These are phyloP conservation scores for Ibidorhyncha struthersii DNA, from an alignment of 2,113 vertebrate genomes.

Conservation along the genomic window DNA sequence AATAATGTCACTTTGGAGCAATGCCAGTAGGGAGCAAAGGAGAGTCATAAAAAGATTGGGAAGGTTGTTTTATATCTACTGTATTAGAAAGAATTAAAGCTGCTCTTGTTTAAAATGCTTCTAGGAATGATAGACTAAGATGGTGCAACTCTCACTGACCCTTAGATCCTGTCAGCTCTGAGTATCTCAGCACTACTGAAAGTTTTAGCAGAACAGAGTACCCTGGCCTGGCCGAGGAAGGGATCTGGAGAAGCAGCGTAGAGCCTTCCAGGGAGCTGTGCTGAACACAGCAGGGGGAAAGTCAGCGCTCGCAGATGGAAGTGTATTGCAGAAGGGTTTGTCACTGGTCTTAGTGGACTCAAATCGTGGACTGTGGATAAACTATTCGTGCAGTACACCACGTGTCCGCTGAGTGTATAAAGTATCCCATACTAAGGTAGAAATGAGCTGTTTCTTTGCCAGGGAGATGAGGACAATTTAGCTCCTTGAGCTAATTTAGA, in stretches of 20 bases:
- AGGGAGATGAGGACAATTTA: constrained; percentile 62
- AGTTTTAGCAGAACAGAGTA: background rate
- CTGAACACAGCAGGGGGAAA: background rate
- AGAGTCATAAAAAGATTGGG: background rate
- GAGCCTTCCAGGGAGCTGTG: background rate
- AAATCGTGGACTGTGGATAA: background rate
- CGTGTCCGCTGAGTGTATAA: background rate
- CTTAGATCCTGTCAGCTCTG: background rate
- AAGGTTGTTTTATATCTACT: background rate
- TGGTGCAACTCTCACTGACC: background rate
- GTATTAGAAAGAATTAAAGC: background rate
- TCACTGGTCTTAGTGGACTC: background rate
- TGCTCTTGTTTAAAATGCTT: background rate
- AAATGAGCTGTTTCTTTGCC: constrained; percentile 37
- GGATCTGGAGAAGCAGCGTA: rapidly evolving
- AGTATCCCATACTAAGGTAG: background rate
- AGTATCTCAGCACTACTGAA: background rate
- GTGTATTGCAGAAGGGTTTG: background rate
- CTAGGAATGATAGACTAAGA: background rate
- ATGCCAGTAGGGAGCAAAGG: background rate
- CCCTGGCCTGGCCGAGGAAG: background rate
- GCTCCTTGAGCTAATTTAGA: constrained; percentile 67
- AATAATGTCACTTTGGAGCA: background rate
- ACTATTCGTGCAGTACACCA: rapidly evolving
- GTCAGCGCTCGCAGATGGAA: background rate